Conservation (phyloP, 2,797 vertebrate species). For the Neostethus bicornis region DNA sequence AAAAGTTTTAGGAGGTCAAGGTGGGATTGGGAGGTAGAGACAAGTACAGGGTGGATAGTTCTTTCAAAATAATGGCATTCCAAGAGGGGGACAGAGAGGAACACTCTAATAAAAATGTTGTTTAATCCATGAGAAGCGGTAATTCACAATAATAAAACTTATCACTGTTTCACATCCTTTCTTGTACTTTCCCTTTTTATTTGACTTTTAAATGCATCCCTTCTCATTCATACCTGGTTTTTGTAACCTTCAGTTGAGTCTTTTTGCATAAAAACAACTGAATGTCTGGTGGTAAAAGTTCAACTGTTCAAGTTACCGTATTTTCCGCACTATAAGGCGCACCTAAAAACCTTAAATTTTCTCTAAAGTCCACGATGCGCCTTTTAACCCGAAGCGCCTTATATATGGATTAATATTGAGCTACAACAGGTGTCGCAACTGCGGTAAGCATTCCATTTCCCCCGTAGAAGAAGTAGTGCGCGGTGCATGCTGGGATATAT, state of each 20-base stretch:
- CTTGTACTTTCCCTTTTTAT: slow-evolving; percentile 41
- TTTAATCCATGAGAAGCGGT: slow-evolving; percentile 65
- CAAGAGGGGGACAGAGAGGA: slow-evolving; percentile 43
- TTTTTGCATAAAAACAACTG: slow-evolving; percentile 19
- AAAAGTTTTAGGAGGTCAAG: slow-evolving; percentile 42
- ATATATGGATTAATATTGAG: no score
- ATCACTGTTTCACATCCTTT: slow-evolving; percentile 53
- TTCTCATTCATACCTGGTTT: slow-evolving; percentile 1
- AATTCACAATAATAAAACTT: slow-evolving; percentile 63
- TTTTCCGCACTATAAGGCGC: no score
- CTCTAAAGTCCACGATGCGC: no score
- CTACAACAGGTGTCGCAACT: no score
- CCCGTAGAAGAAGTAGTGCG: no score
- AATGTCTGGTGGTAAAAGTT: slow-evolving; percentile 14
- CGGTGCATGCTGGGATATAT: no score
- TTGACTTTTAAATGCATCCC: slow-evolving; percentile 38
- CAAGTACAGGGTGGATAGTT: slow-evolving; percentile 38
- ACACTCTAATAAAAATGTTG: slow-evolving; percentile 59
- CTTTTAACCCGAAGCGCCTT: no score
- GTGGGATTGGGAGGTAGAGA: slow-evolving; percentile 46
- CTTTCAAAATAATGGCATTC: slow-evolving; percentile 52
- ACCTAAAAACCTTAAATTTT: no score
- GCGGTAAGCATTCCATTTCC: no score
- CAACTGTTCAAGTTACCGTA: slow-evolving; percentile 17
- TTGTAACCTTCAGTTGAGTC: slow-evolving; percentile 17